A percentile compares a stretch with the other conserved stretches of the same genome.
Conservation (phyloP, 2,888 invertebrate species). For the Geophilus truncorum region DNA sequence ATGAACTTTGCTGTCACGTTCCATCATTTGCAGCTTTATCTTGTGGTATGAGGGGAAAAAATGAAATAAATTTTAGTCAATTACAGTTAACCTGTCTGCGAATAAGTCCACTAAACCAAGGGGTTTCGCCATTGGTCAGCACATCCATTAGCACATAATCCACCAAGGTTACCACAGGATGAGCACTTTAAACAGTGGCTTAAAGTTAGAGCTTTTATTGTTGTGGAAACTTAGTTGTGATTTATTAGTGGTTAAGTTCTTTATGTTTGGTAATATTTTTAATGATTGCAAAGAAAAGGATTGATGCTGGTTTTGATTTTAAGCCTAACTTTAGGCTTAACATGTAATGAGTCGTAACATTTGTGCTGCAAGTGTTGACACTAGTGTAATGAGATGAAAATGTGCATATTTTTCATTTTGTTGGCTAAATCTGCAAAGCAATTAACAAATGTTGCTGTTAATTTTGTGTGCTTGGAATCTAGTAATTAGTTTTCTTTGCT, state of each 20-base stretch:
- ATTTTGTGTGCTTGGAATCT: slow-evolving; percentile 22
- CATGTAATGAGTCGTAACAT: neutral
- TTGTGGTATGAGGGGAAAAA: too few species aligned
- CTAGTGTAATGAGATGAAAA: slow-evolving; percentile 21
- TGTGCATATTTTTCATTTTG: slow-evolving; percentile 23
- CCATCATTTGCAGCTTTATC: too few species aligned
- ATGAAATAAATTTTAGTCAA: neutral
- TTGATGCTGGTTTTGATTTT: neutral
- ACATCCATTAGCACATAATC: neutral
- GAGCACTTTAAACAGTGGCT: neutral
- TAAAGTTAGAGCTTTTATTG: neutral
- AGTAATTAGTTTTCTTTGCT: slow-evolving; percentile 20
- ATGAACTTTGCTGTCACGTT: too few species aligned
- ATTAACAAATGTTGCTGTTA: slow-evolving; percentile 27
- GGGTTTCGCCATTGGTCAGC: neutral
- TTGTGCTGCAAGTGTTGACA: slow-evolving; percentile 10
- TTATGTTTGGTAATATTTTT: neutral
- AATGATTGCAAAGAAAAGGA: too few species aligned
- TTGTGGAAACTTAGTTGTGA: neutral
- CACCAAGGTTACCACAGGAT: slow-evolving; percentile 1
- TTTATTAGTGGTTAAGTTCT: neutral
- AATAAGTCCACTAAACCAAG: neutral
- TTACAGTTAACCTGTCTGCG: neutral
- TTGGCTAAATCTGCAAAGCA: slow-evolving; percentile 17
- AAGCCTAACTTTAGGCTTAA: neutral